A percentile compares a stretch with the other conserved stretches of the same genome.
Conservation (phyloP, 2,113 vertebrate species). For the Brienomyrus brachyistius region DNA sequence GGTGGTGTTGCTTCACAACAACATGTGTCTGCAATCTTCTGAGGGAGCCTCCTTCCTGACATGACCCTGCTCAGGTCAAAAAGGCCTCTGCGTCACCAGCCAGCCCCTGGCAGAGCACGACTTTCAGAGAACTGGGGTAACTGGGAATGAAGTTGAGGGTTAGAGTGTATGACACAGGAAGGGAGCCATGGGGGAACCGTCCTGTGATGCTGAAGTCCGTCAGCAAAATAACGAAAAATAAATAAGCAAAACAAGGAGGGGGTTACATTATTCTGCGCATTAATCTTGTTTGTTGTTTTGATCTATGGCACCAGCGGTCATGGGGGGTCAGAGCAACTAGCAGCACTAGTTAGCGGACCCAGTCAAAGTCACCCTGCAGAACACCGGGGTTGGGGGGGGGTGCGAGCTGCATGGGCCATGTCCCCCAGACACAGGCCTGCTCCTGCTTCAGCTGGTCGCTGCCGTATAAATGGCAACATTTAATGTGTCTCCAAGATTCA, state of each 20-base stretch:
- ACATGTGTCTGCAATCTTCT: background rate
- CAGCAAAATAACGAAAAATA: background rate
- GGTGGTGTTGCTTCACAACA: background rate
- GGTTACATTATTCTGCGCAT: background rate
- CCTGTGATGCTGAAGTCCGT: background rate
- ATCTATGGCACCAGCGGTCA: background rate
- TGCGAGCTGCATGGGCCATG: background rate
- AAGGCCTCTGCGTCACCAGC: background rate
- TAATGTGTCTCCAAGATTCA: background rate
- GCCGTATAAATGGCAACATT: background rate
- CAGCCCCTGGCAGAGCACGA: background rate
- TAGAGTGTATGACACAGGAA: background rate
- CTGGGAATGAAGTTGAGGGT: background rate
- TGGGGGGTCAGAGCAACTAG: background rate
- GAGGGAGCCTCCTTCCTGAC: background rate
- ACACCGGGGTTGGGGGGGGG: background rate
- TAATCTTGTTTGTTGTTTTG: background rate
- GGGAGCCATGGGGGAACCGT: background rate
- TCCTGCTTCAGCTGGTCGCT: background rate
- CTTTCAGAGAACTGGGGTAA: background rate
- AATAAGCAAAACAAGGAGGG: background rate
- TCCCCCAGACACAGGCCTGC: background rate
- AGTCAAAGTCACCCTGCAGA: background rate
- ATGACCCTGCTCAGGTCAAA: background rate
- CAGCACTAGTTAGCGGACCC: background rate